Evolutionary conservation across 2,888 invertebrate genomes (phyloP), one percentile per base, ranked within the genome.

Genomic region (Yponomeuta evonymella): DNA sequence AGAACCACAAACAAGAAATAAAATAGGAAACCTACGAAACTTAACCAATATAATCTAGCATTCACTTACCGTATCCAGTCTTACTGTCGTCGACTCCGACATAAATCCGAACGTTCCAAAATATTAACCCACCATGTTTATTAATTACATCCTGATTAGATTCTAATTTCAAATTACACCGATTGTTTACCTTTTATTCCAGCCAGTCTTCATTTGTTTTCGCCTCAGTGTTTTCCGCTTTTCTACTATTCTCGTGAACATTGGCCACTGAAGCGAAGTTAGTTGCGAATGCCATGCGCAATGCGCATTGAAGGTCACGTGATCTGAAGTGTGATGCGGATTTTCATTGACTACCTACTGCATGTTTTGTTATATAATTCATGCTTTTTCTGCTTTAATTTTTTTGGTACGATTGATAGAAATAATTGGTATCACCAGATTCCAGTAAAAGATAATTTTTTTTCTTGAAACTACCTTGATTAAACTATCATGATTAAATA

Each of bases 241-340:
- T 73, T 75, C 65, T 69, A 72, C 70, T 69, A 70, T 73, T 74
- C 72, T 73, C 74, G 74, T 76, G 74, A 78, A 67, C 9, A 58
- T 15, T 58, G 71, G 71, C 74, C 75, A 83, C 77, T 79, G 76
- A 64, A 70, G 72, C 83, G 86, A 88, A 83, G 79, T 80, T 79
- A 73, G 81, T 68, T 62, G 69, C 58, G 70, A 10, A 4, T 68
- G 73, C 71, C 72, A 82, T 87, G 87, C 87, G 87, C 87, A 87
- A 78, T 87, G 87, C 87, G 85, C 66, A 70, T n/a, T 70, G 68
- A 29, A 30, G 67, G 48, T 51, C 51, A n/a, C 30, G 43, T 73
- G 78, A 69, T n/a, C 73, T 80, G 87, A 87, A 83, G 82, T 81
- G 83, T 62, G 75, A 73, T 70, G n/a, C 58, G 48, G 51, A 48